Percentiles rank a stretch among this genome's conserved stretches.
These are phyloP conservation scores for Sebastolobus altivelis DNA, from an alignment of 2,797 vertebrate species.

Conservation along the genomic window DNA sequence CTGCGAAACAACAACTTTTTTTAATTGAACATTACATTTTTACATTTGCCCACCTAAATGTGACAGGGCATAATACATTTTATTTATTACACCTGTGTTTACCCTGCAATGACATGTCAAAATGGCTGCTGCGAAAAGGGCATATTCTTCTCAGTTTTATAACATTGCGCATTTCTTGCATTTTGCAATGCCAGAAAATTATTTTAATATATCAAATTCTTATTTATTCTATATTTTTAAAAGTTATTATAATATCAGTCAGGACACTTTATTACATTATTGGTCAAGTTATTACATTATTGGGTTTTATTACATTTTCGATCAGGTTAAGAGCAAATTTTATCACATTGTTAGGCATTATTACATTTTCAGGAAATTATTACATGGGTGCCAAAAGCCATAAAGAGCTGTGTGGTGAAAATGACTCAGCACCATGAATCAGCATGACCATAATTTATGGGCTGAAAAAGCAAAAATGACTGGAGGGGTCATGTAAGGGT, in stretches of 20 bases:
- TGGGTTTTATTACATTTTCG: background rate
- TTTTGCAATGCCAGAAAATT: background rate
- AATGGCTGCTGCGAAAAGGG: too few species aligned
- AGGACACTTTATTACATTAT: background rate
- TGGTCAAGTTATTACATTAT: background rate
- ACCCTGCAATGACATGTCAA: too few species aligned
- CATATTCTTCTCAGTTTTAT: background rate
- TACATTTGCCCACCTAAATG: too few species aligned
- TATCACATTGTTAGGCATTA: background rate
- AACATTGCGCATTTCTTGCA: background rate
- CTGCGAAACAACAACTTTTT: background rate
- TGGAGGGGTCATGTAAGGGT: constrained; percentile 12
- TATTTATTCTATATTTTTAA: too few species aligned
- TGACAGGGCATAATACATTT: too few species aligned
- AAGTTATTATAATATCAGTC: too few species aligned
- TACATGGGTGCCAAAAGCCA: background rate
- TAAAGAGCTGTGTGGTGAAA: background rate
- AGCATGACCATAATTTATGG: background rate
- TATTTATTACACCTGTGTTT: too few species aligned
- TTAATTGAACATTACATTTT: background rate
- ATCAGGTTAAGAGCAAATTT: background rate
- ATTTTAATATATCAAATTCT: too few species aligned
- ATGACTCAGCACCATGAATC: constrained; percentile 2
- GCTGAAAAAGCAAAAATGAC: constrained; percentile 1
- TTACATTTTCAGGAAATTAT: background rate